Evolutionary conservation across 2,113 vertebrate species (phyloP), one percentile per base, ranked within the genome.

Genomic region (Tetrax tetrax): DNA sequence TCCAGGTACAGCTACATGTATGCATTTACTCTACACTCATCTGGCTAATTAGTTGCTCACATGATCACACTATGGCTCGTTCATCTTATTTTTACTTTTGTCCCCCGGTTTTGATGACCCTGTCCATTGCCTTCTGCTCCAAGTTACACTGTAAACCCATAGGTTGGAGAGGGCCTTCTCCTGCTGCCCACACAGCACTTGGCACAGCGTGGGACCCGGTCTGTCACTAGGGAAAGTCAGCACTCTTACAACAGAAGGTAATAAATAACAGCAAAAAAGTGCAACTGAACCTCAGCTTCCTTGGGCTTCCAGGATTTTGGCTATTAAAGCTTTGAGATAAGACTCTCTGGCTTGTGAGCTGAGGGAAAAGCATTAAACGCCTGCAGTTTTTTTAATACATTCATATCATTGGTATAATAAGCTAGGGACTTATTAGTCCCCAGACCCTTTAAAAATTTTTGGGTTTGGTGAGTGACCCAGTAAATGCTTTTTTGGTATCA

Each of bases 181-280:
- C 69, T 83, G 31, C n/a, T 84, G 70, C 33, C 24, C 18, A 51
- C 13, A 24, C 11, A 41, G 23, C 8, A 18, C 15, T 43, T 41
- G 21, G 31, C 1, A 2, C 28, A 48, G 23, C 0, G 0, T 50
- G 29, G 41, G 22, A 56, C 28, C 1, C 11, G 6, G 20, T 71
- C 23, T 53, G 17, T 37, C 63, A 74, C 21, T 5, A 38, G 10
- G 5, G 5, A 35, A 80, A 74, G 41, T 47, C 35, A 31, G 22
- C 16, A 51, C 14, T 83, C 90, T 57, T 59, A 78, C 37, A 83
- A 45, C 2, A 47, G 9, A 12, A 11, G 6, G 5, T 43, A 70
- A 47, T 74, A 83, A 80, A 66, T 38, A 74, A 54, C 21, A 83
- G 48, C 64, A 78, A 25, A n/a, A 64, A 89, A 79, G 25, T 12